Conservation (phyloP, 2,113 vertebrate genomes). For the Danio rerio region GRCz12tu NC_133181.1:3773001-3773500, state of each 20-base stretch:
- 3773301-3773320: too few relatives aligned
- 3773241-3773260: too few relatives aligned
- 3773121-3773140: too few relatives aligned
- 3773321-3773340: too few relatives aligned
- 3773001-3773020: slow-evolving; percentile 6
- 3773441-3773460: neutral
- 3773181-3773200: too few relatives aligned
- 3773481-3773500: slow-evolving; percentile 11
- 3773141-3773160: too few relatives aligned
- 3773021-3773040: slow-evolving; percentile 3
- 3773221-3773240: too few relatives aligned
- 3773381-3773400: slow-evolving; percentile 8
- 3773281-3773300: too few relatives aligned
- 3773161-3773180: too few relatives aligned
- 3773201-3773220: too few relatives aligned
- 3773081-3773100: neutral
- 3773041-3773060: neutral
- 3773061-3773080: neutral
- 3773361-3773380: neutral
- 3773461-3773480: neutral
- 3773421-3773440: neutral
- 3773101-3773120: neutral
- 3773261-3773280: too few relatives aligned
- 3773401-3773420: neutral
- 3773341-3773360: too few relatives aligned